A percentile compares a stretch with the other conserved stretches of the same genome.
Evolutionary conservation across 2,888 invertebrate species (phyloP).

Genomic region (Nipponacmea schrenckii): DNA sequence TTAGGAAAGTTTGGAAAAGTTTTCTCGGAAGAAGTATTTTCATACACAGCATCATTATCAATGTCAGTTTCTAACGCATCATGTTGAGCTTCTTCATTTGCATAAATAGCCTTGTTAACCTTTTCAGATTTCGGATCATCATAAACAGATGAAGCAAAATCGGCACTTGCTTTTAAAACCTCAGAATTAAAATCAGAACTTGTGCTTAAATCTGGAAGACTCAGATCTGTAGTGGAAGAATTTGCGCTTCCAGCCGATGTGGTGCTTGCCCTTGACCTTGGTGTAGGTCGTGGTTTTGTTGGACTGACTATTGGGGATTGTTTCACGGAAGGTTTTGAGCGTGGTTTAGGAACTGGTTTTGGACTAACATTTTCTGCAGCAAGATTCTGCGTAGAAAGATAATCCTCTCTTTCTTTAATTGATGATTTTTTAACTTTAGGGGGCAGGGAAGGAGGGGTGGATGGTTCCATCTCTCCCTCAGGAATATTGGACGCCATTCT

Average conservation of each 20-base stretch:
- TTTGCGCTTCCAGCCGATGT: too few species aligned
- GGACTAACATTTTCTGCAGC: background rate
- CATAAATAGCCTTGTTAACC: too few species aligned
- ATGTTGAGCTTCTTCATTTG: too few species aligned
- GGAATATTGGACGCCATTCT: background rate
- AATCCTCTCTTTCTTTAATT: background rate
- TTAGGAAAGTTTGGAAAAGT: background rate
- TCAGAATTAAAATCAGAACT: too few species aligned
- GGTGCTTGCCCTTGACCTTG: slow-evolving; percentile 10
- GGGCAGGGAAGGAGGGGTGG: background rate
- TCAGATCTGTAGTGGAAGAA: too few species aligned
- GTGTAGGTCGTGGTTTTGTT: slow-evolving; percentile 11
- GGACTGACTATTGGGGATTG: slow-evolving; percentile 3
- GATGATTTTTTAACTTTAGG: background rate
- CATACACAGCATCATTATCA: background rate
- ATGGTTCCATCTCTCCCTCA: background rate
- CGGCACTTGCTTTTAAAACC: too few species aligned
- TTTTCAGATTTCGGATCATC: too few species aligned
- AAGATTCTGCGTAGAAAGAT: background rate
- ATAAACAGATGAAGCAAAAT: too few species aligned
- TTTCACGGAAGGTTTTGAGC: background rate
- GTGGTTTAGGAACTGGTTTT: slow-evolving; percentile 16
- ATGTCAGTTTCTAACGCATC: too few species aligned
- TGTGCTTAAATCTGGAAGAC: too few species aligned
- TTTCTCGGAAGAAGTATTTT: background rate